A percentile compares a stretch with the other conserved stretches of the same genome.
Conservation (phyloP, 2,888 invertebrate species). For the Aromia moschata region DNA sequence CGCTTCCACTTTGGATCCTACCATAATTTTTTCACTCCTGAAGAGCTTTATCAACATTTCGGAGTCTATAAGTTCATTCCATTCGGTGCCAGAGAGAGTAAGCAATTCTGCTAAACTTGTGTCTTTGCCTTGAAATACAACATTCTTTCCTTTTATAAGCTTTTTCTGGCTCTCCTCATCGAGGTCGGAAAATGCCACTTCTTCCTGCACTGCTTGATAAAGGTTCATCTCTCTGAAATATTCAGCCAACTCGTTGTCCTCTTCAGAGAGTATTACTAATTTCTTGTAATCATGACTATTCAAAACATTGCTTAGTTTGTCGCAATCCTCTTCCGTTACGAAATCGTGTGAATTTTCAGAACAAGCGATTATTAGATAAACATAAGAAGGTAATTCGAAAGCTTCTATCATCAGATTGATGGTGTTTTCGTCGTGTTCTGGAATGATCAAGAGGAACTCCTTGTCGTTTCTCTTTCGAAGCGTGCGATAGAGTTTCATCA, state of each 20-base stretch:
- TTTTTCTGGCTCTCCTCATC: neutral
- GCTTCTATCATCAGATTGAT: neutral
- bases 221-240: neutral
- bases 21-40: neutral
- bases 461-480: neutral
- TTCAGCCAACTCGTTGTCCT: neutral
- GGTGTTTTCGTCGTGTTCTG: neutral
- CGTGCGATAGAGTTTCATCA: neutral
- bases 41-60: constrained; percentile 12
- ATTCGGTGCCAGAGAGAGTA: neutral
- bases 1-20: neutral
- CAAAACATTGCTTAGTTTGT: neutral
- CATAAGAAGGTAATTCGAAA: neutral
- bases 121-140: constrained; percentile 14
- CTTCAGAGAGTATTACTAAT: neutral
- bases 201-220: neutral
- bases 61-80: neutral
- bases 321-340: neutral
- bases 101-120: neutral
- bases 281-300: neutral
- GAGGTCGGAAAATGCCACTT: neutral
- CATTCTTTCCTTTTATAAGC: neutral
- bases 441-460: neutral
- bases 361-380: neutral
- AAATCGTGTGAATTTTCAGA: neutral